Evolutionary conservation across 1,140 invertebrate species (phyloP).

Genomic region (Diachasma alloeum): DNA sequence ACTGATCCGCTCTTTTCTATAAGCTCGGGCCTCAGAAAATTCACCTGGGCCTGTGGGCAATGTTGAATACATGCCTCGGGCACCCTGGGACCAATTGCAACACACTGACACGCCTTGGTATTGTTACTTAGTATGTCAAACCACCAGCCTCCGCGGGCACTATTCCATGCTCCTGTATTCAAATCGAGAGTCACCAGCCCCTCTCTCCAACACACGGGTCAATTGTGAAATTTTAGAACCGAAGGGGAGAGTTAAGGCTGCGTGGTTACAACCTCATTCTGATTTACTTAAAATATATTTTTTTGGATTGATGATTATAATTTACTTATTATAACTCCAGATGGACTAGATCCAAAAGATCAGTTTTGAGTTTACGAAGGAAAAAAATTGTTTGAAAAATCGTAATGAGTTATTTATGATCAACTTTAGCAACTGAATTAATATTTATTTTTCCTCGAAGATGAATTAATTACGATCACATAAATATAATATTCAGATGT

Average conservation of each 20-base stretch:
- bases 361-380: too few relatives aligned
- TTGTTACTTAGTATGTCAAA: conserved; percentile 59
- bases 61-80: background rate
- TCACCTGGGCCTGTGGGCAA: background rate
- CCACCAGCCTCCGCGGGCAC: conserved; percentile 32
- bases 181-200: background rate
- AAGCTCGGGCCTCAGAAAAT: background rate
- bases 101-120: conserved; percentile 59
- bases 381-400: too few relatives aligned
- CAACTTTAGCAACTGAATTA: too few relatives aligned
- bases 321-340: too few relatives aligned
- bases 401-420: too few relatives aligned
- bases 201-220: background rate
- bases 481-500: too few relatives aligned
- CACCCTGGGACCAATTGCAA: conserved; percentile 49
- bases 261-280: background rate
- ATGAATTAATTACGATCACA: too few relatives aligned
- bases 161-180: background rate
- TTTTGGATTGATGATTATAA: background rate
- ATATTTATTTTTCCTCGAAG: too few relatives aligned
- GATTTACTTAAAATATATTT: background rate
- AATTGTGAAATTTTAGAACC: conserved; percentile 1
- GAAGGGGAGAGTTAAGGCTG: background rate
- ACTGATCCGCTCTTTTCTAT: background rate
- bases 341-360: too few relatives aligned